These are phyloP conservation scores for Distichodus sexfasciatus DNA, from an alignment of 2,797 vertebrate genomes.

Conservation along the genomic window DNA sequence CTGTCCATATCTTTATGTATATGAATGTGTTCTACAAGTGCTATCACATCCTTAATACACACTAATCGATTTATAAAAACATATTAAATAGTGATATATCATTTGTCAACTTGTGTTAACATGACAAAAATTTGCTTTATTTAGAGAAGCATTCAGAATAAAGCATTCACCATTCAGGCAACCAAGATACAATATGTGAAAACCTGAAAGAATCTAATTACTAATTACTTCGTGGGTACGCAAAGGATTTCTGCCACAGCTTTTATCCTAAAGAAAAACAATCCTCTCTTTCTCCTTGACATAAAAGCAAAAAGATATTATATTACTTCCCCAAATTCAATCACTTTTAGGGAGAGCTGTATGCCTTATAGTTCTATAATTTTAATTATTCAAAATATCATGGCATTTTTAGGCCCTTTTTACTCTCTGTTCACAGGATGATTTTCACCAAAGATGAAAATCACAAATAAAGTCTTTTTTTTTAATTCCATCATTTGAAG, in stretches of 20 bases:
- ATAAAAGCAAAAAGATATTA: not conserved
- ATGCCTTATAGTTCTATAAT: not conserved
- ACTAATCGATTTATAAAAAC: not conserved
- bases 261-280: not conserved
- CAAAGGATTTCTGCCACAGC: not conserved
- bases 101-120: not conserved
- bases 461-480: not conserved
- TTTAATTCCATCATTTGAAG: slow-evolving; percentile 15
- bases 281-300: not conserved
- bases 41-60: not conserved
- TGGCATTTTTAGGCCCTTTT: not conserved
- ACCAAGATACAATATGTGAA: not conserved
- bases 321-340: not conserved
- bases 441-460: not conserved
- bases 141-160: too few relatives aligned
- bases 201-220: not conserved
- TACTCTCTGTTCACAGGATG: not conserved
- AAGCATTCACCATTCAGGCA: not conserved
- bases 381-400: not conserved
- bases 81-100: not conserved
- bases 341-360: not conserved
- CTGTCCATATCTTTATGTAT: not conserved
- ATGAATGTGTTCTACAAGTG: not conserved
- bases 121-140: not conserved
- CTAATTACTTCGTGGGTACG: not conserved